Percentiles rank a stretch among this genome's conserved stretches.
These are phyloP conservation scores for Synanthedon formicaeformis DNA, from an alignment of 2,888 invertebrate genomes.

Conservation along the genomic window DNA sequence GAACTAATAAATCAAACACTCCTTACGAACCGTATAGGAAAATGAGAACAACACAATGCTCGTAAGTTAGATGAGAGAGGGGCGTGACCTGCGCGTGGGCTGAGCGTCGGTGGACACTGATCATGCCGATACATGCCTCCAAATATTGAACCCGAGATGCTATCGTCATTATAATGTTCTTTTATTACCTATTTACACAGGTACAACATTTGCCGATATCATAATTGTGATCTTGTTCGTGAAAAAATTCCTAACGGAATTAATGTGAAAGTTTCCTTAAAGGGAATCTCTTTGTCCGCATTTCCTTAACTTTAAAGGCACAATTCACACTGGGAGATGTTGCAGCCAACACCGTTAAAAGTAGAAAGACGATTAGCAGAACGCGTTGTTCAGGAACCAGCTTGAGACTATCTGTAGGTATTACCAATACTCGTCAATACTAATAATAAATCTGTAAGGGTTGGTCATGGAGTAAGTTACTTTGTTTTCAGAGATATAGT, in stretches of 20 bases:
- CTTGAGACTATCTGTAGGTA: no score
- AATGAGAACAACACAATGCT: slow-evolving; percentile 24
- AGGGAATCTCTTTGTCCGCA: no score
- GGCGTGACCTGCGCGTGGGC: slow-evolving; percentile 59
- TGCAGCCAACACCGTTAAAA: no score
- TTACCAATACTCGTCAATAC: no score
- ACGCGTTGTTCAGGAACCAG: no score
- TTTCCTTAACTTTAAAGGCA: no score
- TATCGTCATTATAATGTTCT: slow-evolving; percentile 65
- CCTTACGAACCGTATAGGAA: background rate
- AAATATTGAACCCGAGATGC: slow-evolving; percentile 54
- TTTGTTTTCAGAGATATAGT: no score
- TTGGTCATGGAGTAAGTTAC: no score
- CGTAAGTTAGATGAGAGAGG: slow-evolving; percentile 31
- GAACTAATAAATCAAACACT: background rate
- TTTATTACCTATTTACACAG: slow-evolving; percentile 62
- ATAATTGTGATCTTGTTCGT: slow-evolving; percentile 13
- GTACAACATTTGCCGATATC: slow-evolving; percentile 14
- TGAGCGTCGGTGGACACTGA: slow-evolving; percentile 62
- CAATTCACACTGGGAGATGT: no score
- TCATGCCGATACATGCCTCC: slow-evolving; percentile 29
- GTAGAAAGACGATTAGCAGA: no score
- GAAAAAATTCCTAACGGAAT: slow-evolving; percentile 5
- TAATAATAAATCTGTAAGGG: no score
- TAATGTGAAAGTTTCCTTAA: slow-evolving; percentile 3